Percentiles rank a stretch among this genome's conserved stretches.
Conservation (phyloP, 2,888 invertebrate species). For the Heliconius charithonia region DNA sequence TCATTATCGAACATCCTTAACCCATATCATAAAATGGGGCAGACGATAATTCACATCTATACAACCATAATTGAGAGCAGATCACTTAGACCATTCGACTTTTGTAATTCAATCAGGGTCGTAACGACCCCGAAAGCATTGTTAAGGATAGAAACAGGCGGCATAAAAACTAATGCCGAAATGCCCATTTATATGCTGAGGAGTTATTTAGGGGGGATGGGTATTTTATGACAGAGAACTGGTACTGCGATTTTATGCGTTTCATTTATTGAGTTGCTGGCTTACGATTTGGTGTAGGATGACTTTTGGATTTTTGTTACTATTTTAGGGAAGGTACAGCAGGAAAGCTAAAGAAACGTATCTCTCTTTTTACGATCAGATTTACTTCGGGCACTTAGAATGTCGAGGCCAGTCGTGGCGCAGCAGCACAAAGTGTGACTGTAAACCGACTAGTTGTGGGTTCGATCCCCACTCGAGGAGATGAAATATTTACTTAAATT, state of each 20-base stretch:
- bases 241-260: constrained; percentile 53
- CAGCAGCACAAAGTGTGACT: too few relatives aligned
- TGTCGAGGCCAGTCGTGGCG: too few relatives aligned
- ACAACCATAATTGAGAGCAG: constrained; percentile 16
- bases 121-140: neutral
- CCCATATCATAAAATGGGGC: neutral
- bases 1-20: neutral
- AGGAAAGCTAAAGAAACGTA: too few relatives aligned
- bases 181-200: constrained; percentile 50
- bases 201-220: constrained; percentile 52
- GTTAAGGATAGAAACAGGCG: constrained; percentile 13
- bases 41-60: neutral
- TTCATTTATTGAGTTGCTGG: constrained; percentile 50
- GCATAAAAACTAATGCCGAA: constrained; percentile 45
- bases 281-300: constrained; percentile 48
- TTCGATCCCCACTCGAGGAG: too few relatives aligned
- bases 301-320: constrained; percentile 14
- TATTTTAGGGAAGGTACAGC: too few relatives aligned
- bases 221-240: constrained; percentile 53
- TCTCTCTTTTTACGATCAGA: too few relatives aligned
- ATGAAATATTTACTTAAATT: too few relatives aligned
- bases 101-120: constrained; percentile 27
- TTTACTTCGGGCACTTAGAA: too few relatives aligned
- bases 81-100: constrained; percentile 10
- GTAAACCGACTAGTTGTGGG: too few relatives aligned